These are phyloP conservation scores for Lacerta viridis DNA, from an alignment of 2,797 vertebrate species.

Conservation along the genomic window DNA sequence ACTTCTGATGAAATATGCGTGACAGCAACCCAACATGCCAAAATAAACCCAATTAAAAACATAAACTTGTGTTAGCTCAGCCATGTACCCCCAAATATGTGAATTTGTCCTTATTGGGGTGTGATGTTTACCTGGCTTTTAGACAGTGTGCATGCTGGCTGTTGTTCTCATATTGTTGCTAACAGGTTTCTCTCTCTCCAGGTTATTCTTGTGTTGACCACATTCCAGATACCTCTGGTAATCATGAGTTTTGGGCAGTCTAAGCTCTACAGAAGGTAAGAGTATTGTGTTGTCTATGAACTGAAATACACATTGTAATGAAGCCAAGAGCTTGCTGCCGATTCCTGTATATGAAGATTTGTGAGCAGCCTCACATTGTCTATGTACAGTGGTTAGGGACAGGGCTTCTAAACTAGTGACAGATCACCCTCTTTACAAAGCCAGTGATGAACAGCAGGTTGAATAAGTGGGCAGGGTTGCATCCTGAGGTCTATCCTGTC, in stretches of 20 bases:
- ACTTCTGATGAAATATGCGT: background rate
- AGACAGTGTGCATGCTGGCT: too few relatives aligned
- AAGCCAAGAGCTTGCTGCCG: slow-evolving; percentile 34
- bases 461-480: background rate
- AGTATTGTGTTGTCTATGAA: background rate
- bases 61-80: background rate
- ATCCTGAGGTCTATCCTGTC: background rate
- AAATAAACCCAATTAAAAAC: background rate
- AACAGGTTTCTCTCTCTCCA: slow-evolving; percentile 69
- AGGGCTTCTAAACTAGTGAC: slow-evolving; percentile 19
- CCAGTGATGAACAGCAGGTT: background rate
- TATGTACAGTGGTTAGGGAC: background rate
- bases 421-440: background rate
- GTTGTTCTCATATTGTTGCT: background rate
- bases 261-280: slow-evolving; percentile 93
- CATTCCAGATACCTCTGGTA: slow-evolving; percentile 92
- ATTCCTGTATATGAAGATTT: slow-evolving; percentile 45
- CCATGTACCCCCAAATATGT: background rate
- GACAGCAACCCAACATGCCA: background rate
- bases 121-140: background rate
- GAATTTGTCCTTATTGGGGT: background rate
- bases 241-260: slow-evolving; percentile 91
- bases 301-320: background rate
- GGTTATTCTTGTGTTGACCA: slow-evolving; percentile 94
- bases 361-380: slow-evolving; percentile 15